phyloP scores from a whole-genome alignment of 92 coral and sea anemone genomes.

The Porites evermanni region DNA sequence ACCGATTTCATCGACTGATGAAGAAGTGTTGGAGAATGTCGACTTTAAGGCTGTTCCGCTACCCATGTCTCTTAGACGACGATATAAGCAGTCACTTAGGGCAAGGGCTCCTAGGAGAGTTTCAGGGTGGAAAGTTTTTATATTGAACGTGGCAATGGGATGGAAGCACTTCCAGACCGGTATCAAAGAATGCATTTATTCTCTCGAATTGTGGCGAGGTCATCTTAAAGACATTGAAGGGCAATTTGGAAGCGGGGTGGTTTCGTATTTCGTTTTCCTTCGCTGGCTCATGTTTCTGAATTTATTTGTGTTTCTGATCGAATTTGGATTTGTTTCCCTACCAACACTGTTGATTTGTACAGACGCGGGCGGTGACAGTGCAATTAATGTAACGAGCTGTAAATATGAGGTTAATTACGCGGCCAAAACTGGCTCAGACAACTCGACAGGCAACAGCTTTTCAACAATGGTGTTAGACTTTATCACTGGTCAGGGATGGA shows the following conservation, averaged over 20 bases:
- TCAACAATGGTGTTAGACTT: slow-evolving; percentile 72
- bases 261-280: slow-evolving; percentile 93
- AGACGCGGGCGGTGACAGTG: slow-evolving; percentile 9
- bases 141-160: slow-evolving; percentile 55
- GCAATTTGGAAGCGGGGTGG: slow-evolving; percentile 97
- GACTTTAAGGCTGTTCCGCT: slow-evolving; percentile 86
- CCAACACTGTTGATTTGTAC: slow-evolving; percentile 79
- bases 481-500: slow-evolving; percentile 98
- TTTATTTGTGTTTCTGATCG: slow-evolving; percentile 79
- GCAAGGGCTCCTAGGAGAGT: slow-evolving; percentile 48
- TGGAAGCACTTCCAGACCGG: slow-evolving; percentile 58
- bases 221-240: slow-evolving; percentile 96
- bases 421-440: slow-evolving; percentile 16
- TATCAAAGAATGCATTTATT: slow-evolving; percentile 73
- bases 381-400: slow-evolving; percentile 17
- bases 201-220: slow-evolving; percentile 87
- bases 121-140: slow-evolving; percentile 68
- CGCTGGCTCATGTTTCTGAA: slow-evolving; percentile 93
- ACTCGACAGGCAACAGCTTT: slow-evolving; percentile 2
- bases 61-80: slow-evolving; percentile 82
- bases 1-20: neutral
- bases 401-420: slow-evolving; percentile 45
- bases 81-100: slow-evolving; percentile 58
- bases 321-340: slow-evolving; percentile 88
- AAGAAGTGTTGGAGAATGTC: slow-evolving; percentile 58